phyloP scores from a whole-genome alignment of 1,140 invertebrate genomes.

The Drosophila pruinosa region DNA sequence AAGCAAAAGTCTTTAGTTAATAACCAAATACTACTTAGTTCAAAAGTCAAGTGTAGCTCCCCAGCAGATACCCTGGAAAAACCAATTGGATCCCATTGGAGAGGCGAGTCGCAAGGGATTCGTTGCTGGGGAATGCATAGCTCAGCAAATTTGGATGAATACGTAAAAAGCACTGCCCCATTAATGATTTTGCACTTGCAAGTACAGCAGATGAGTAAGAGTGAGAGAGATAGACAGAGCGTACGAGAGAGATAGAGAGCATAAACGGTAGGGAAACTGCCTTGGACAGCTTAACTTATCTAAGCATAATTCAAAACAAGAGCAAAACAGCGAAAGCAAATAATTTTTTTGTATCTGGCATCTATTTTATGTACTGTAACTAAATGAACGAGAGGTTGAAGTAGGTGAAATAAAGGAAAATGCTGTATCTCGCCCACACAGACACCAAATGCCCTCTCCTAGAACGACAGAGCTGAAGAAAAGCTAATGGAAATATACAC shows the following conservation, averaged over 20 bases:
- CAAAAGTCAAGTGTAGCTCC: background rate
- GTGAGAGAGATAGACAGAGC: background rate
- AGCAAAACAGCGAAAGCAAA: slow-evolving; percentile 8
- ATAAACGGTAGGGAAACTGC: background rate
- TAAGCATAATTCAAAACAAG: slow-evolving; percentile 5
- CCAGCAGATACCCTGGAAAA: background rate
- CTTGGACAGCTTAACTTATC: background rate
- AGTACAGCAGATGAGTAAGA: background rate
- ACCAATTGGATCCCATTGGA: no score
- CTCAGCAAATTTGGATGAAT: background rate
- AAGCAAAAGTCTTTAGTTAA: background rate
- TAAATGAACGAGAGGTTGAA: slow-evolving; percentile 15
- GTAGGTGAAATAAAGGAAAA: slow-evolving; percentile 17
- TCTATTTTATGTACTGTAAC: slow-evolving; percentile 36
- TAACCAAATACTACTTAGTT: background rate
- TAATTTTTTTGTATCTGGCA: slow-evolving; percentile 58
- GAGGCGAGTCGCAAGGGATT: no score
- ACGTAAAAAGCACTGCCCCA: slow-evolving; percentile 13
- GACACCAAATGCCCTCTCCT: slow-evolving; percentile 2
- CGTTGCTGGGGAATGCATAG: background rate
- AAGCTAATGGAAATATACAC: slow-evolving; percentile 4
- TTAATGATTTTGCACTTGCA: background rate
- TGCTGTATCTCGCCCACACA: slow-evolving; percentile 23
- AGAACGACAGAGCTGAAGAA: background rate
- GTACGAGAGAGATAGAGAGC: background rate